Percentiles rank a stretch among this genome's conserved stretches.
These are phyloP conservation scores for Discoglossus pictus DNA, from an alignment of 2,797 vertebrate genomes.

Conservation along the genomic window DNA sequence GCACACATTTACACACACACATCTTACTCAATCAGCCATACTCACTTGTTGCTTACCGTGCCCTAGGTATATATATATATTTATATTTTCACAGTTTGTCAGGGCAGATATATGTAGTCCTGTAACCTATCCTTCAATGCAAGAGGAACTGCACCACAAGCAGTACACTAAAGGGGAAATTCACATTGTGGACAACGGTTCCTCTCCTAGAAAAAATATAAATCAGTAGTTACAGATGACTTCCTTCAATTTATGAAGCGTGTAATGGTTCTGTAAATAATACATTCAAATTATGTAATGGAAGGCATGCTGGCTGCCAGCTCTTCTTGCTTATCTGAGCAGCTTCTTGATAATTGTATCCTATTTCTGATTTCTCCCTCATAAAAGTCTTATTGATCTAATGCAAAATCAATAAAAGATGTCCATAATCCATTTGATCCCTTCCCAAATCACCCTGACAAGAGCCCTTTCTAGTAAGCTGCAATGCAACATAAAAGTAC, in stretches of 20 bases:
- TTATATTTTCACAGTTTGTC: conserved; percentile 37
- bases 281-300: conserved; percentile 39
- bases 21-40: conserved; percentile 31
- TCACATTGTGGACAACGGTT: conserved; percentile 15
- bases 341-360: neutral
- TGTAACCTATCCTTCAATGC: neutral
- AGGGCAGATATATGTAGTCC: conserved; percentile 31
- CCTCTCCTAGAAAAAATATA: conserved; percentile 8
- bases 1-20: conserved; percentile 30
- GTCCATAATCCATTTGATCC: neutral
- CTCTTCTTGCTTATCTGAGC: neutral
- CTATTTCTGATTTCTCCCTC: neutral
- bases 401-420: too few relatives aligned
- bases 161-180: conserved; percentile 7
- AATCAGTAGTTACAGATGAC: conserved; percentile 3
- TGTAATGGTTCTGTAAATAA: conserved; percentile 38
- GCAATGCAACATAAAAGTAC: too few relatives aligned
- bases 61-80: conserved; percentile 27
- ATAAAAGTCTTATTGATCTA: neutral
- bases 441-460: conserved; percentile 1
- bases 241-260: conserved; percentile 10
- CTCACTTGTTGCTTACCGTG: neutral
- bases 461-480: too few relatives aligned
- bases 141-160: neutral
- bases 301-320: conserved; percentile 15